phyloP scores from a whole-genome alignment of 2,888 invertebrate genomes.

The Melinaea marsaeus region DNA sequence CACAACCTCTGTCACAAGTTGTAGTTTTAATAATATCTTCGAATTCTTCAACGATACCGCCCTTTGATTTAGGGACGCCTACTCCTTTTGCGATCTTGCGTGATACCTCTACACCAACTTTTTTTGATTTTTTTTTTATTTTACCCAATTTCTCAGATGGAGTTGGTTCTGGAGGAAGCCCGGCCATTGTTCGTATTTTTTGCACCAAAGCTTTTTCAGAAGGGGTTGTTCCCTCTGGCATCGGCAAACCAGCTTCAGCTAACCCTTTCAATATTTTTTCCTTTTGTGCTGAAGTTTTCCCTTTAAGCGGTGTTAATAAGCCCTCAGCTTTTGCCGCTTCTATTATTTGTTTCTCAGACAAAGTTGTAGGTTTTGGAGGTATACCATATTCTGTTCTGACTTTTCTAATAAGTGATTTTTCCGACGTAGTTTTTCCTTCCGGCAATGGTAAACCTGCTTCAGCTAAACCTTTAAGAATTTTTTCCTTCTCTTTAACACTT shows the following conservation, averaged over 20 bases:
- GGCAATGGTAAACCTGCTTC: constrained; percentile 34
- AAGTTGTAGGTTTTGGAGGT: constrained; percentile 39
- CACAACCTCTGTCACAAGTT: constrained; percentile 57
- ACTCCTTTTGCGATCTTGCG: constrained; percentile 28
- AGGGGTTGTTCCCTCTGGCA: constrained; percentile 47
- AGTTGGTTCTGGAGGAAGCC: constrained; percentile 39
- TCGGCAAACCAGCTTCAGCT: constrained; percentile 44
- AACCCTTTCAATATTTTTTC: constrained; percentile 47
- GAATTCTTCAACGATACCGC: constrained; percentile 44
- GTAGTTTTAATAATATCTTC: constrained; percentile 54
- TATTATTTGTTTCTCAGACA: constrained; percentile 32
- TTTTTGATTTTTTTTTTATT: constrained; percentile 44
- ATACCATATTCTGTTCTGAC: constrained; percentile 36
- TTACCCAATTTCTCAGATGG: constrained; percentile 43
- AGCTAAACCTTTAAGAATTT: constrained; percentile 33
- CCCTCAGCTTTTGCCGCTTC: constrained; percentile 42
- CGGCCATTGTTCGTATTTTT: constrained; percentile 39
- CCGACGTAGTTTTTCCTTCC: constrained; percentile 36
- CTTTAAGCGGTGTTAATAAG: constrained; percentile 43
- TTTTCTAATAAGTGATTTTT: constrained; percentile 34
- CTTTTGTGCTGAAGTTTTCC: constrained; percentile 42
- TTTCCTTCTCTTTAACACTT: constrained; percentile 31
- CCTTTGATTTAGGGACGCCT: constrained; percentile 29
- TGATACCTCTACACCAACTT: constrained; percentile 32
- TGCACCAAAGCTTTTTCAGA: constrained; percentile 46